These are phyloP conservation scores for Heterochromis multidens DNA, from an alignment of 2,113 vertebrate species.

Conservation along the genomic window DNA sequence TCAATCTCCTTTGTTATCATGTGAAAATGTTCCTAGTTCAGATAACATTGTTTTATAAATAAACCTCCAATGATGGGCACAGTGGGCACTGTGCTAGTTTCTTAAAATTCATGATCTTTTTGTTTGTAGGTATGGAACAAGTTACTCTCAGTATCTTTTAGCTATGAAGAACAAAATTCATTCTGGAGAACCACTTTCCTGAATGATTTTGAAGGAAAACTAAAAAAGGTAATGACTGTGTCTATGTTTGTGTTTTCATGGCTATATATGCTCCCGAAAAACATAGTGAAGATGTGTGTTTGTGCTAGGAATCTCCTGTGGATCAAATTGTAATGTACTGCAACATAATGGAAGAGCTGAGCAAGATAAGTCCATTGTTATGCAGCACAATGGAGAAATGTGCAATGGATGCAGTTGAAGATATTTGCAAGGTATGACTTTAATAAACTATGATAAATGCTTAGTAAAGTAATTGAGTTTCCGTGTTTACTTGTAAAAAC, in stretches of 20 bases:
- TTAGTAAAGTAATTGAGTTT: accelerated
- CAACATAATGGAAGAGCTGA: not conserved
- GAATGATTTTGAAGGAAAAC: constrained; percentile 7
- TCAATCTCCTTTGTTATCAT: too few relatives aligned
- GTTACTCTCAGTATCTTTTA: not conserved
- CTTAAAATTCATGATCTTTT: not conserved
- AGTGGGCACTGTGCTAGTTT: not conserved
- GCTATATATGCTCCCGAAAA: not conserved
- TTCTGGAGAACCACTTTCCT: not conserved
- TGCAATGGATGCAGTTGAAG: not conserved
- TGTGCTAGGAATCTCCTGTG: accelerated
- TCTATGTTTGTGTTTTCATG: not conserved
- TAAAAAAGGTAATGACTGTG: not conserved
- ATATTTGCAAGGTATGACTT: constrained; percentile 19
- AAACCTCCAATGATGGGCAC: too few relatives aligned
- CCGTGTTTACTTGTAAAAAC: too few relatives aligned
- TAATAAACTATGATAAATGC: not conserved
- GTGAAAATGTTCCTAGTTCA: too few relatives aligned
- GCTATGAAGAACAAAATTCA: not conserved
- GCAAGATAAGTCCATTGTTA: not conserved
- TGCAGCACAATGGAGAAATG: constrained; percentile 11
- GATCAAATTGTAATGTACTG: constrained; percentile 29
- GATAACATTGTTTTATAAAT: too few relatives aligned
- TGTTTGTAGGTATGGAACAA: constrained; percentile 4
- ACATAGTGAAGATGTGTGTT: not conserved